Percentiles rank a stretch among this genome's conserved stretches.
These are phyloP conservation scores for Artemia sinica DNA, from an alignment of 2,888 invertebrate species.

Conservation along the genomic window DNA sequence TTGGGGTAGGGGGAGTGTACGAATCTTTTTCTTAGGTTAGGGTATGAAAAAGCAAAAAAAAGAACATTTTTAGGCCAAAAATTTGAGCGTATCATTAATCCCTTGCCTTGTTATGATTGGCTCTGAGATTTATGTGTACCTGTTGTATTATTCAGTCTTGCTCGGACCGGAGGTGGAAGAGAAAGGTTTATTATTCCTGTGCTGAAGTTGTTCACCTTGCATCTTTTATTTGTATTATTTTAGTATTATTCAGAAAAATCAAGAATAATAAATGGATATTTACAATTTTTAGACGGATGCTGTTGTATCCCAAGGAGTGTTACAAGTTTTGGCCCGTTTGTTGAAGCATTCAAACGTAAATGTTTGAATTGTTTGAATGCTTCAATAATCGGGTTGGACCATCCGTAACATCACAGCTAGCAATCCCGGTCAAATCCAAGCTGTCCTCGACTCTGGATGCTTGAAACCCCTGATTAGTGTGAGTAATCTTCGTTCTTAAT, in stretches of 20 bases:
- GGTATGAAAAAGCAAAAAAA: no score
- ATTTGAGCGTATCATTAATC: no score
- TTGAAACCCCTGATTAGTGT: slow-evolving; percentile 49
- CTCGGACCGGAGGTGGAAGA: no score
- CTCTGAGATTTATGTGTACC: no score
- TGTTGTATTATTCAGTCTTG: no score
- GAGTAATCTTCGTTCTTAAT: slow-evolving; percentile 30
- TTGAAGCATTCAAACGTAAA: slow-evolving; percentile 46
- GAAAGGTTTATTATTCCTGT: slow-evolving; percentile 18
- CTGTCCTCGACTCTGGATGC: slow-evolving; percentile 55
- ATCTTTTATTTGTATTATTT: no score
- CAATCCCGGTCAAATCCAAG: slow-evolving; percentile 54
- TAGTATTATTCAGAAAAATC: background rate
- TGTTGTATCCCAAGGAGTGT: slow-evolving; percentile 56
- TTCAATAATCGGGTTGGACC: slow-evolving; percentile 81
- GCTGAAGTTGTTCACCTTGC: no score
- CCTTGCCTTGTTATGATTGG: no score
- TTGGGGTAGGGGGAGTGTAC: no score
- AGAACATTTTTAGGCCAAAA: no score
- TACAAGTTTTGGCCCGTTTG: slow-evolving; percentile 46
- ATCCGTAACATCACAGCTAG: slow-evolving; percentile 87
- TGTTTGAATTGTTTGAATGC: no score
- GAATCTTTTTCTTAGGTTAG: no score
- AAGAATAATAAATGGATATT: slow-evolving; percentile 31
- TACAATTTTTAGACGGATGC: slow-evolving; percentile 32